Conservation (phyloP, 2,888 invertebrate genomes). For the Creontiades dilutus region DNA sequence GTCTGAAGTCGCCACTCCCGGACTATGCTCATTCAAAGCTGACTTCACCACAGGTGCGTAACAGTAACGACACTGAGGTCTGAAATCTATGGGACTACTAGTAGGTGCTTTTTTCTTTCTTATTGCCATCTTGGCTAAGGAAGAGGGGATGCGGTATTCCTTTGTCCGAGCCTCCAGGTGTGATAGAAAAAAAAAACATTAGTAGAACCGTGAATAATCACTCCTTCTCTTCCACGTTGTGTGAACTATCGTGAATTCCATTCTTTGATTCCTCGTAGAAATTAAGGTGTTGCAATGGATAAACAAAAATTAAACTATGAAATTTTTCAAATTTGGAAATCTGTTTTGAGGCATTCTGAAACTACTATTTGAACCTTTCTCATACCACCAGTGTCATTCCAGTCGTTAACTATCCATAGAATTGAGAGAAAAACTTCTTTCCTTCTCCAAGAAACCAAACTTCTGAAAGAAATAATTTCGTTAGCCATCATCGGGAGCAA, state of each 20-base stretch:
- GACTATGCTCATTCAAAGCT: conserved; percentile 40
- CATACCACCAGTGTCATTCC: too few species aligned
- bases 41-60: background rate
- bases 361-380: too few species aligned
- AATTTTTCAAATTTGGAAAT: too few species aligned
- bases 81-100: background rate
- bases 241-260: background rate
- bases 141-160: background rate
- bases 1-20: conserved; percentile 45
- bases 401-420: too few species aligned
- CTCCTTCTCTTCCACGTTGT: background rate
- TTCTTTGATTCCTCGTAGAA: background rate
- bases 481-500: too few species aligned
- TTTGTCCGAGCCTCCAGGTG: background rate
- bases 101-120: background rate
- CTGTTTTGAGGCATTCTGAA: too few species aligned
- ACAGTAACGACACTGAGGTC: background rate
- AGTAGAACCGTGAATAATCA: background rate
- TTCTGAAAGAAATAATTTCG: too few species aligned
- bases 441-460: too few species aligned
- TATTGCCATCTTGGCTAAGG: background rate
- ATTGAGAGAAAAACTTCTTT: too few species aligned
- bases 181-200: background rate
- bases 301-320: too few species aligned
- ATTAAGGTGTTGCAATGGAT: too few species aligned